phyloP scores from a whole-genome alignment of 1,140 invertebrate genomes.

The Drosophila paulistorum region DNA sequence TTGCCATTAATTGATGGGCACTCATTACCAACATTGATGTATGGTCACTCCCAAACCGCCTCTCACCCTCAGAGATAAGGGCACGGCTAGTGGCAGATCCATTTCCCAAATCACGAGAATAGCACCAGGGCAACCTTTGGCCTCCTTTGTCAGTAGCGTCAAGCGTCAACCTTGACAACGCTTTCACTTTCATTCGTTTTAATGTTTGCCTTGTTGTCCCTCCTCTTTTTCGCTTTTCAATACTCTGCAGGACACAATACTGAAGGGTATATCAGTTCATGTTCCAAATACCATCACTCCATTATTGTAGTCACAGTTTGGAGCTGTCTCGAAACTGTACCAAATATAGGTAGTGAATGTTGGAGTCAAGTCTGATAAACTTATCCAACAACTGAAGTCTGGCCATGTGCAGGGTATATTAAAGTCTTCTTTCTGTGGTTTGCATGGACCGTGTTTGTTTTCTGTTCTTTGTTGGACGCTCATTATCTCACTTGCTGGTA shows the following conservation, averaged over 20 bases:
- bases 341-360: no score
- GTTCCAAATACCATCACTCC: no score
- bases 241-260: no score
- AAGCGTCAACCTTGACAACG: slow-evolving; percentile 54
- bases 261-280: no score
- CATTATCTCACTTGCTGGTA: slow-evolving; percentile 67
- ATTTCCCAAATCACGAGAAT: neutral
- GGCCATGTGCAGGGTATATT: neutral
- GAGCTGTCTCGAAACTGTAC: no score
- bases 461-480: slow-evolving; percentile 44
- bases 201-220: neutral
- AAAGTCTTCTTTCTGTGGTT: neutral
- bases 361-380: no score
- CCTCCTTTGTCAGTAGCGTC: slow-evolving; percentile 41
- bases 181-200: slow-evolving; percentile 56
- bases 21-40: no score
- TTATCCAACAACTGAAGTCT: no score
- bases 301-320: no score
- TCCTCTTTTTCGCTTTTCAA: neutral
- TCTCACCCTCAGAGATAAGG: slow-evolving; percentile 47
- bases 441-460: neutral
- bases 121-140: slow-evolving; percentile 43
- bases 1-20: no score
- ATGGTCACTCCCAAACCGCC: slow-evolving; percentile 10
- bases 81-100: slow-evolving; percentile 18